These are phyloP conservation scores for Meriones psammophilus DNA, from an alignment of 2,797 vertebrate genomes.

Conservation along the genomic window DNA sequence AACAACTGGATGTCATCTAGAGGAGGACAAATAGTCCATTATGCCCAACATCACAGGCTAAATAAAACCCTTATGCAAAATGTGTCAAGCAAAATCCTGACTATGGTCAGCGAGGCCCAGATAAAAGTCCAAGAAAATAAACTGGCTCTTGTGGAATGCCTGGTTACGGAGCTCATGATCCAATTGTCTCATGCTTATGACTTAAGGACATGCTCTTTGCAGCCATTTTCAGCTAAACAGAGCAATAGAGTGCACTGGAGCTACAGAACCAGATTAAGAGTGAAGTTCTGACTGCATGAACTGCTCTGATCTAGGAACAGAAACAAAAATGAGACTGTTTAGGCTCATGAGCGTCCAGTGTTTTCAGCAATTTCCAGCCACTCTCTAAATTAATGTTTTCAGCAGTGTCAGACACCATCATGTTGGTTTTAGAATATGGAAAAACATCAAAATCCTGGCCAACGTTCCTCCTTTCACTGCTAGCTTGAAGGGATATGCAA, in stretches of 20 bases:
- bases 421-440: constrained; percentile 78
- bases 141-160: constrained; percentile 53
- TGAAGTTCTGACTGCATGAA: constrained; percentile 76
- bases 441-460: constrained; percentile 80
- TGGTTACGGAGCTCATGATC: constrained; percentile 40
- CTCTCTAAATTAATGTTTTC: constrained; percentile 84
- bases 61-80: constrained; percentile 78
- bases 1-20: constrained; percentile 77
- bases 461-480: constrained; percentile 80
- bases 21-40: constrained; percentile 79
- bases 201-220: constrained; percentile 71
- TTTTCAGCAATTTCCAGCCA: constrained; percentile 83
- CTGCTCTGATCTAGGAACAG: constrained; percentile 66
- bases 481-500: constrained; percentile 84
- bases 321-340: constrained; percentile 72
- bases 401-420: constrained; percentile 79
- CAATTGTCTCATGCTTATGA: neutral
- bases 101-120: constrained; percentile 69
- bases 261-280: constrained; percentile 74
- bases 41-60: constrained; percentile 68
- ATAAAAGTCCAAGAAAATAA: constrained; percentile 79
- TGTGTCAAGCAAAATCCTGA: constrained; percentile 63
- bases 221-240: constrained; percentile 73
- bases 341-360: constrained; percentile 60
- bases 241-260: constrained; percentile 59